phyloP scores from a whole-genome alignment of 2,113 vertebrate genomes.

The Actenoides lindsayi region DNA sequence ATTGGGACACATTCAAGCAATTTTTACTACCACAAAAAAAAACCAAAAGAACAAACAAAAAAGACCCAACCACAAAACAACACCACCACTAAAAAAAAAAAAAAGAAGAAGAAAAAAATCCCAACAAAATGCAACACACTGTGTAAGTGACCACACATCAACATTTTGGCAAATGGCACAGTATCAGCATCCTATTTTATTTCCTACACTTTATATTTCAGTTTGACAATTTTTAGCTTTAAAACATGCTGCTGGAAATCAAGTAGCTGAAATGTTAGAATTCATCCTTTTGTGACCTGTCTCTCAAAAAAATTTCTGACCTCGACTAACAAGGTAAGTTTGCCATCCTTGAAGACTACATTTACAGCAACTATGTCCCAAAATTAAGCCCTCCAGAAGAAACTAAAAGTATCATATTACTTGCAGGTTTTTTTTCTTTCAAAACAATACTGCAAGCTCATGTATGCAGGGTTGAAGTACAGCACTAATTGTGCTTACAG shows the following conservation, averaged over 20 bases:
- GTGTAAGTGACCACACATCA: not conserved
- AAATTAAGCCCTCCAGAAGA: not conserved
- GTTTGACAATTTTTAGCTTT: not conserved
- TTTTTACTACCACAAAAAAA: not conserved
- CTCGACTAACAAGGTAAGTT: not conserved
- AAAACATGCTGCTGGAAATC: not conserved
- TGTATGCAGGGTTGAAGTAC: not conserved
- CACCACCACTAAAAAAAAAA: no score
- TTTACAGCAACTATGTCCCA: not conserved
- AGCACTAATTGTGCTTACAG: not conserved
- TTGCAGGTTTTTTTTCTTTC: not conserved
- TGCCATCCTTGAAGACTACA: not conserved
- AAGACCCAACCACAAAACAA: not conserved
- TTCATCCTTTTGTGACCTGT: not conserved
- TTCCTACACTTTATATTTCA: not conserved
- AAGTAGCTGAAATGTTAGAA: not conserved
- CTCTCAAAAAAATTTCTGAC: not conserved
- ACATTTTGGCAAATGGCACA: not conserved
- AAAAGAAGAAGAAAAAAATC: accelerated
- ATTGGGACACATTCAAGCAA: not conserved
- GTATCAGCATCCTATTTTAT: not conserved
- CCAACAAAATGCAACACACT: not conserved
- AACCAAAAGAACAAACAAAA: not conserved
- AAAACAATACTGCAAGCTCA: not conserved
- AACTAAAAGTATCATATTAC: not conserved